These are phyloP conservation scores for Ailurus styani DNA, from an alignment of 2,113 vertebrate genomes.

Conservation along the genomic window DNA sequence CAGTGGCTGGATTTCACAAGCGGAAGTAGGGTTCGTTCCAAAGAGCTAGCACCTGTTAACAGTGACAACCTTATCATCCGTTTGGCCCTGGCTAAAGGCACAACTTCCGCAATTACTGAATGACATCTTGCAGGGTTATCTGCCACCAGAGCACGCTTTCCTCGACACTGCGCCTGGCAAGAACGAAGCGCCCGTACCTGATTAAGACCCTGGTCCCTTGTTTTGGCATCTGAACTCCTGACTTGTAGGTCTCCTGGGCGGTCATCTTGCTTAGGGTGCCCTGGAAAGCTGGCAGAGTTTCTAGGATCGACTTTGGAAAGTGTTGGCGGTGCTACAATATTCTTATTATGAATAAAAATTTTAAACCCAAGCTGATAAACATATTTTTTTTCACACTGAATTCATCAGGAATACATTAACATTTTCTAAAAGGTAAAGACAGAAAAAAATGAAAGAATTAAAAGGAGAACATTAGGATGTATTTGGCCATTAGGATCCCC, in stretches of 20 bases:
- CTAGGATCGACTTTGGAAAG: not conserved
- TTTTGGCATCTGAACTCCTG: not conserved
- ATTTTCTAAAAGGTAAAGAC: constrained; percentile 78
- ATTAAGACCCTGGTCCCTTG: not conserved
- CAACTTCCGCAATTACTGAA: constrained; percentile 24
- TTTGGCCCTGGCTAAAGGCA: constrained; percentile 64
- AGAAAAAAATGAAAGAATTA: constrained; percentile 59
- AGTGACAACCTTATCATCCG: constrained; percentile 52
- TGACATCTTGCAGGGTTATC: constrained; percentile 33
- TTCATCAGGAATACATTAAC: constrained; percentile 79
- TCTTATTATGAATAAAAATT: constrained; percentile 72
- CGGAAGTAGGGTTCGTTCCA: constrained; percentile 19
- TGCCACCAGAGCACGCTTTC: not conserved
- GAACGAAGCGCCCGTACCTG: not conserved
- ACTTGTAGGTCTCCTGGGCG: not conserved
- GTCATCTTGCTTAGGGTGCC: not conserved
- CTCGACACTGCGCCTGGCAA: not conserved
- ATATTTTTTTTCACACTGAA: constrained; percentile 77
- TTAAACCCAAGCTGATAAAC: constrained; percentile 73
- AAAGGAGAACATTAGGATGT: constrained; percentile 60
- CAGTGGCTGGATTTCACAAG: not conserved
- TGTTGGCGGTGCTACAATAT: not conserved
- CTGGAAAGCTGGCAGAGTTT: not conserved
- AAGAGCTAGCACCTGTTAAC: constrained; percentile 28
- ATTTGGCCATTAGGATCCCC: constrained; percentile 58